Percentiles rank a stretch among this genome's conserved stretches.
Conservation (phyloP, 2,888 invertebrate genomes). For the Lycaena phlaeas region DNA sequence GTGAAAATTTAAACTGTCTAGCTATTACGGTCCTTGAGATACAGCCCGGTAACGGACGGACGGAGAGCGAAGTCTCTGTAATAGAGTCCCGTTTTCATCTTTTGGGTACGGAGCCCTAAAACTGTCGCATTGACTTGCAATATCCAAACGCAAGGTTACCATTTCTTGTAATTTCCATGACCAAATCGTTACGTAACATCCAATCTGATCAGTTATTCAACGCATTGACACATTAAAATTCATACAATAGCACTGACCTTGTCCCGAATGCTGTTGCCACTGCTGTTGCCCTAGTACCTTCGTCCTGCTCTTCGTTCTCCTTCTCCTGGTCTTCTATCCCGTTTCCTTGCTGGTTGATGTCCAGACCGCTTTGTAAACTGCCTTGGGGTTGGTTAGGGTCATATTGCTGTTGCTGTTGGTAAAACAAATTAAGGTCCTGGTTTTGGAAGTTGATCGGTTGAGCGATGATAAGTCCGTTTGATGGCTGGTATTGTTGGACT, state of each 20-base stretch:
- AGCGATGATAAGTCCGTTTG: slow-evolving; percentile 20
- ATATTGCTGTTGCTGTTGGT: slow-evolving; percentile 20
- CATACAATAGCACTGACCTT: slow-evolving; percentile 39
- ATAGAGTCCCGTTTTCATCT: no score
- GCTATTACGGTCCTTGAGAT: no score
- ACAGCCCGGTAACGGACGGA: no score
- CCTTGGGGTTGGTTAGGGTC: slow-evolving; percentile 20
- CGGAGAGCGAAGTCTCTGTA: no score
- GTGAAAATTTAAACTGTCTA: no score
- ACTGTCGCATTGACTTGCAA: no score
- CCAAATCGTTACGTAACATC: slow-evolving; percentile 10
- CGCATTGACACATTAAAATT: slow-evolving; percentile 28
- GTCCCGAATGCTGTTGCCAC: slow-evolving; percentile 60
- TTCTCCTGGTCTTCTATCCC: slow-evolving; percentile 36
- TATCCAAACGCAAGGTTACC: background rate
- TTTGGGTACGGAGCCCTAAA: no score
- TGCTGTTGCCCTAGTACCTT: slow-evolving; percentile 42
- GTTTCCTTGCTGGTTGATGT: slow-evolving; percentile 52
- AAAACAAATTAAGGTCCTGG: slow-evolving; percentile 23
- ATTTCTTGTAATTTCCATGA: background rate
- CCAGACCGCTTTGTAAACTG: slow-evolving; percentile 46
- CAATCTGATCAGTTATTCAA: slow-evolving; percentile 23
- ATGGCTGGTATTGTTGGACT: slow-evolving; percentile 20
- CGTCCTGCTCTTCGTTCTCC: slow-evolving; percentile 28
- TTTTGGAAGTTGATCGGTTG: slow-evolving; percentile 26